Evolutionary conservation across 2,113 vertebrate genomes (phyloP), one percentile per base, ranked within the genome.

Genomic region (Poeciliopsis retropinna): DNA sequence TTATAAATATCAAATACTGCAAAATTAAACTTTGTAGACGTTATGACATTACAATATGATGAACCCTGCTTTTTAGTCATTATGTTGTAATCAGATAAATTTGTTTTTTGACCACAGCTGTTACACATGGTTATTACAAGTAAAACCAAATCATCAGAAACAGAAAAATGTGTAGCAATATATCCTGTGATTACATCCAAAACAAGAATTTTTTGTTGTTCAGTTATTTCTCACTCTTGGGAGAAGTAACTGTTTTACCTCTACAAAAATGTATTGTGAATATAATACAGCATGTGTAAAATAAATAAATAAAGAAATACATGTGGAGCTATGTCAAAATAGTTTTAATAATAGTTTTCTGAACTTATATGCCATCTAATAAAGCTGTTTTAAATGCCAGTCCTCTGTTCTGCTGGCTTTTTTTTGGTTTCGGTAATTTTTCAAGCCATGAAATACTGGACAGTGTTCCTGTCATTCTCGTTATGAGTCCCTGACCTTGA

Each of bases 401-500:
- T 63, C 29, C 15, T 47, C 29, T 3, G 3, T 19, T 28, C 14
- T 28, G 15, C 66, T 31, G 7, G 28, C 15, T 1, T 39, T 39
- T 70, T 37, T 60, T 70, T 9, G 44, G 31, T 75, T 13, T 39
- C 25, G 30, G n/a, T 14, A 57, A 57, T n/a, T n/a, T 57, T 57
- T 25, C 32, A 47, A 34, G 67, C 17, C 14, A 13, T 39, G 60
- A 51, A 68, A 66, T 13, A 14, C 29, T 34, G 19, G 30, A 34
- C 60, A 62, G 1, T 4, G 14, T 31, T 41, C 57, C 67, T 25
- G 14, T 30, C 3, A 14, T 60, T 78, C 64, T 63, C 66, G 74
- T 69, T 67, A 62, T 15, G 54, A 75, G 41, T 47, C 34, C 4
- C 73, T 60, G 79, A 79, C 63, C 70, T 67, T 30, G 27, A 61